Percentiles rank a stretch among this genome's conserved stretches.
phyloP scores from a whole-genome alignment of 1,140 invertebrate species.

The Bombus breviceps region DNA sequence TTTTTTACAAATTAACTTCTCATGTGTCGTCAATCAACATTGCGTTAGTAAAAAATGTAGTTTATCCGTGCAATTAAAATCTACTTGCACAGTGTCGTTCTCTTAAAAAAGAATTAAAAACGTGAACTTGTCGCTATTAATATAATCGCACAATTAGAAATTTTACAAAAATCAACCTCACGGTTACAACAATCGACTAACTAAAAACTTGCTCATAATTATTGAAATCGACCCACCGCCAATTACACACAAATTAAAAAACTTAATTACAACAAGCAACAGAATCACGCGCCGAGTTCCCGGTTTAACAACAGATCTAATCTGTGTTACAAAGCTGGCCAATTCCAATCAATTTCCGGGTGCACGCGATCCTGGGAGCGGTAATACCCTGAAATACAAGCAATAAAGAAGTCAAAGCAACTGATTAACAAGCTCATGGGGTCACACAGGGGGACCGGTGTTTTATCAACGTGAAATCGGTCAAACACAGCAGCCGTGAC shows the following conservation, averaged over 20 bases:
- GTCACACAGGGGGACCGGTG: too few species aligned
- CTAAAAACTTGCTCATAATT: too few species aligned
- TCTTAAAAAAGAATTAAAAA: too few species aligned
- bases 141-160: not conserved
- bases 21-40: too few species aligned
- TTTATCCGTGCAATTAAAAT: too few species aligned
- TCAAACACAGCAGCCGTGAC: not conserved
- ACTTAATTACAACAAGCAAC: not conserved
- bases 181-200: too few species aligned
- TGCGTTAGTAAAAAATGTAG: too few species aligned
- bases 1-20: too few species aligned
- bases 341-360: not conserved
- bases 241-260: not conserved
- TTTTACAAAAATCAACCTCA: not conserved
- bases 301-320: not conserved
- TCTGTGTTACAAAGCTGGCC: not conserved
- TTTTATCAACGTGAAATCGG: conserved; percentile 10
- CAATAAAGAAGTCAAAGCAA: not conserved
- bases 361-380: not conserved
- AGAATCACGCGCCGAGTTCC: too few species aligned
- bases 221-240: not conserved
- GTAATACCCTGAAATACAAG: not conserved
- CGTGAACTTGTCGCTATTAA: too few species aligned
- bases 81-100: too few species aligned
- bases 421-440: not conserved